Evolutionary conservation across 2,113 vertebrate species (phyloP), one percentile per base, ranked within the genome.

Genomic region (Anas platyrhynchos): DNA sequence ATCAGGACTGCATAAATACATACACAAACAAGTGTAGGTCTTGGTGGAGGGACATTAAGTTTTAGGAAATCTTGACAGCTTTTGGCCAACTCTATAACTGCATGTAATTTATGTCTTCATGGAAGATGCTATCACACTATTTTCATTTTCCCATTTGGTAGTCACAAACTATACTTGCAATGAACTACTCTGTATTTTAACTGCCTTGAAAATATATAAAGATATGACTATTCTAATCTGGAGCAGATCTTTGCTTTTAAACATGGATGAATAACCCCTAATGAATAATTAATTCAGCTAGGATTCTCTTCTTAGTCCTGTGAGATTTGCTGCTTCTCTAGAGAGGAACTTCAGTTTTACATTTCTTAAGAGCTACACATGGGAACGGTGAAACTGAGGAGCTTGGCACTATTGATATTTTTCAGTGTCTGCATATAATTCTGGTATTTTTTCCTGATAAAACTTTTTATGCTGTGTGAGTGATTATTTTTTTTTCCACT

Each of bases 241-340:
- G 41, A 89, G 9, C 1, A 73, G 55, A 66, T 43, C 50, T 80
- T 74, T 23, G 3, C 15, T 61, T 89, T 94, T 77, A 74, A 83
- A 94, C 83, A 61, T 77, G 20, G 15, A 54, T 87, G 63, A 80
- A 83, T 74, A 86, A 63, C 83, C 50, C 22, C 26, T 87, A 11
- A 36, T 93, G 76, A 94, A 90, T 91, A 91, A 89, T 91, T 91
- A 71, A 93, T 86, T 80, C 61, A 62, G 38, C 8, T 31, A 83
- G 25, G 29, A 72, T 71, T 81, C 43, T 90, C 1, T 50, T 52
- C 43, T 87, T 83, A 58, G 10, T 82, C 78, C 87, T 83, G 52
- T 38, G 84, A 65, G 89, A 55, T 55, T 69, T 73, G 5, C 13
- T 14, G 21, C 11, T 68, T 85, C 86, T 67, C 86, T 52, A 54